phyloP scores from a whole-genome alignment of 2,113 vertebrate species.

The Amphiprion percula region DNA sequence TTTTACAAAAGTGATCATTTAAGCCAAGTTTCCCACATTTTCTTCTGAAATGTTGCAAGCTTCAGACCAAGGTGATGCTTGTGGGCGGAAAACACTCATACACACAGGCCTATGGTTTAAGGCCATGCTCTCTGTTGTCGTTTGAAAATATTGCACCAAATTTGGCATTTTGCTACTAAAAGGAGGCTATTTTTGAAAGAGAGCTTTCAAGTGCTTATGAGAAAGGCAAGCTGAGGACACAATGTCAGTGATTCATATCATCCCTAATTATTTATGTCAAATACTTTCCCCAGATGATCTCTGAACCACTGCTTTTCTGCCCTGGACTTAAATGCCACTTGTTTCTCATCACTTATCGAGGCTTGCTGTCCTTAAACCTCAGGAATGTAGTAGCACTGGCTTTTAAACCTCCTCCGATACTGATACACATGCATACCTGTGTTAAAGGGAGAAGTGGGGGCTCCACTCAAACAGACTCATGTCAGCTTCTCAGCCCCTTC shows the following conservation, averaged over 20 bases:
- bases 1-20: background rate
- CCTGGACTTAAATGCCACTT: slow-evolving; percentile 29
- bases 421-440: slow-evolving; percentile 45
- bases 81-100: background rate
- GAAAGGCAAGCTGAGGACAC: slow-evolving; percentile 45
- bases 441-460: slow-evolving; percentile 20
- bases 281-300: slow-evolving; percentile 51
- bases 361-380: slow-evolving; percentile 34
- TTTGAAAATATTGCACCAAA: slow-evolving; percentile 42
- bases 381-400: slow-evolving; percentile 44
- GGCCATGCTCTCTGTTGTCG: background rate
- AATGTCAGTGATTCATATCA: slow-evolving; percentile 54
- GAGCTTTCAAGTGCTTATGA: slow-evolving; percentile 41
- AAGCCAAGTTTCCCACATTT: background rate
- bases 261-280: slow-evolving; percentile 61
- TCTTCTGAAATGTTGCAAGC: background rate
- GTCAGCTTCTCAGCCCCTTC: slow-evolving; percentile 42
- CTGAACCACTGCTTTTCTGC: slow-evolving; percentile 18
- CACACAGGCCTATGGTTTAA: background rate
- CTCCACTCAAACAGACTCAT: slow-evolving; percentile 26
- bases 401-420: slow-evolving; percentile 44
- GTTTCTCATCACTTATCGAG: slow-evolving; percentile 29
- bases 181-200: slow-evolving; percentile 46
- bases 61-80: background rate
- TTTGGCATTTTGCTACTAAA: slow-evolving; percentile 37